Evolutionary conservation across 37 sponge, comb jelly and placozoan genomes (phyloP), one percentile per base, ranked within the genome.

Genomic region (Cladorhizidae sp.): DNA sequence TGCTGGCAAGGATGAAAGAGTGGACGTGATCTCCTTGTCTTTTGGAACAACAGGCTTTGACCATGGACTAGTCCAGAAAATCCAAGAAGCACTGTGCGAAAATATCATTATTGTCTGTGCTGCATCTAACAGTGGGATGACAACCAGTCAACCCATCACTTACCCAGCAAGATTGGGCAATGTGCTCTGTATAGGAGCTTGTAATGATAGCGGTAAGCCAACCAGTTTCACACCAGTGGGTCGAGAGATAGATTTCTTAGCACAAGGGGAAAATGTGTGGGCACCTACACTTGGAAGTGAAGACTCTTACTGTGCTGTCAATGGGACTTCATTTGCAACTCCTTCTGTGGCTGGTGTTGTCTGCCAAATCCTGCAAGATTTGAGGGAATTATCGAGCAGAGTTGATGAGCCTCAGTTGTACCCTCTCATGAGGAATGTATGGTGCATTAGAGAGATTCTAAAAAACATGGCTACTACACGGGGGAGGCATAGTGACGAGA

Each of bases 111-210:
- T 43, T 42, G 45, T 71, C 43, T 71, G 45, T 71, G 71, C 71
- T 71, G 71, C 71, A 40, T 43, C 42, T 40, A 43, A 71, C 42
- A 41, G 43, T 71, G 71, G 71, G 25, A 71, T 14, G 26, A 71
- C 12, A n/a, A 41, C 26, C 7, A 43, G 71, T 20, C 71, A 41
- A 41, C 42, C 45, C n/a, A 43, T 43, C 42, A 71, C 71, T 42
- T 71, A 41, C 37, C 71, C 88, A 35, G 88, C 88, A 18, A 55
- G 88, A 15, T 62, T 87, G 20, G 88, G 88, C 38, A 57, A 87
- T 22, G 88, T 87, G 38, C 81, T 87, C 51, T 87, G 88, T 40
- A 76, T 87, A 17, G 88, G 88, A 21, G 74, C 88, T 29, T 82
- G 81, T 54, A 70, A 75, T 69, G 70, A 56, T 29, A 67, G 81